These are phyloP conservation scores for Himalopsyche kuldschensis DNA, from an alignment of 2,888 invertebrate genomes.

Conservation along the genomic window DNA sequence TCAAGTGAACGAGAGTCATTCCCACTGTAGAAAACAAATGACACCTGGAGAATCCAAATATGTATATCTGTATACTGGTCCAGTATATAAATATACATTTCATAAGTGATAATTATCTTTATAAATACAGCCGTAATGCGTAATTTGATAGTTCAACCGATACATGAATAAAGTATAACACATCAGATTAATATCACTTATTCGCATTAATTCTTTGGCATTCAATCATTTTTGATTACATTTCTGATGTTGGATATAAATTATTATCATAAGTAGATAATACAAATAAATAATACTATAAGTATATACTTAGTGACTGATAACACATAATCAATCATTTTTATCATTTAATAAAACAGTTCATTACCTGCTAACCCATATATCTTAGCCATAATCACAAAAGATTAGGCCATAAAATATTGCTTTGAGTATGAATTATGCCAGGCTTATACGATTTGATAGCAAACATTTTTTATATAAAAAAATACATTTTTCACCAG, in stretches of 20 bases:
- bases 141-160: no score
- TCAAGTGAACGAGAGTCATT: no score
- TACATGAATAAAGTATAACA: not conserved
- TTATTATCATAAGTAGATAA: not conserved
- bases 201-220: not conserved
- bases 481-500: no score
- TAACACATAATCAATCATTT: not conserved
- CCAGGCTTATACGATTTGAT: no score
- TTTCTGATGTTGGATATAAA: not conserved
- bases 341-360: not conserved
- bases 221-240: not conserved
- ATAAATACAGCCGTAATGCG: no score
- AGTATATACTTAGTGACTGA: not conserved
- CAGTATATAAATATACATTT: no score
- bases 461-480: no score
- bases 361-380: not conserved
- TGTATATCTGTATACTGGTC: no score
- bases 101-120: no score
- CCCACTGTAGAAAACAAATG: no score
- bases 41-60: no score
- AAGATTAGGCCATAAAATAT: not conserved
- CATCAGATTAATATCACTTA: not conserved
- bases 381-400: not conserved
- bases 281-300: not conserved
- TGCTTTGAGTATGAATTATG: no score